Evolutionary conservation across 2,113 vertebrate species (phyloP), one percentile per base, ranked within the genome.

Genomic region (Columba janthina): DNA sequence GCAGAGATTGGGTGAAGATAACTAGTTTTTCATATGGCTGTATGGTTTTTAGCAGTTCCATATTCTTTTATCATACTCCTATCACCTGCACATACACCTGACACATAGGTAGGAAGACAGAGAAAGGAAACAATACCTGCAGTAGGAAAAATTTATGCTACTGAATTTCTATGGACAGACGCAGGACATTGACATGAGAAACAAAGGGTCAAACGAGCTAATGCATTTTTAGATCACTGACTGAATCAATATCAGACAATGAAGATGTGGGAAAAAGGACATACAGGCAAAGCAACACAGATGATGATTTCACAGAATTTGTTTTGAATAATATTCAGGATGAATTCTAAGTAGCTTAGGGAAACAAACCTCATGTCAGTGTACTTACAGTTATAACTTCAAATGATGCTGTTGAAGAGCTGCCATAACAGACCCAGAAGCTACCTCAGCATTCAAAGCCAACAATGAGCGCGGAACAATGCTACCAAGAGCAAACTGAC

Each of bases 381-480:
- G 21, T 26, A 38, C 12, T 82, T 51, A 25, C 12, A 69, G 31
- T 29, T 87, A 17, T 34, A 85, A 62, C 36, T 73, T 22, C 31
- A 82, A 62, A 88, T 12, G 14, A 40, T 32, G 28, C 17, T 14
- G 1, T 26, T 57, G 57, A 64, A 82, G 61, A 82, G 13, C 50
- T 89, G 76, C 48, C 4, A 0, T 18, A 66, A 48, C 2, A 74
- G 78, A 34, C 40, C 42, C 12, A n/a, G 67, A 62, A 83, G 51
- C 40, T 56, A n/a, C 61, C 40, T 72, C 12, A 9, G n/a, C 19
- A 15, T 34, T 89, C 53, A 65, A 48, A 81, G 54, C 26, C 54
- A 85, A 78, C 4, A 48, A 16, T 0, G 1, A 44, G 31, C 46
- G 15, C 2, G 2, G 26, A 70, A 44, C 66, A 66, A 15, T 6